Base-by-base conservation (phyloP, 2,888 invertebrate species). In the Leucophora obtusa region DNA sequence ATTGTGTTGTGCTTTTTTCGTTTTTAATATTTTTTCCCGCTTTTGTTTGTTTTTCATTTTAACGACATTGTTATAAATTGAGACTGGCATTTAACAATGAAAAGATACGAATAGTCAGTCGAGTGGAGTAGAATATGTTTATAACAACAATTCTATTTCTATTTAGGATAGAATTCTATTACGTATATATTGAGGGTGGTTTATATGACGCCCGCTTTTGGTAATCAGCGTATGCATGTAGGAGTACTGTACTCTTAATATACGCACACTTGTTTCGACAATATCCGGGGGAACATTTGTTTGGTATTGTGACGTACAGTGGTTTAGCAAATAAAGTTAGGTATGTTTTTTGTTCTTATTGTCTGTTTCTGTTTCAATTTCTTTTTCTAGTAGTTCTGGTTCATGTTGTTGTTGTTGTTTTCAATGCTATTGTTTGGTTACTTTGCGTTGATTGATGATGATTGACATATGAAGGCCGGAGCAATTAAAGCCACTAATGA, bases 401-500 rank as follows among this genome's bases (percentile, higher is more conserved):
- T 47, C 5, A 4, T 47, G 14, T 47, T 47, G 43, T 43, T 43
- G 1, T 43, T 43, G 14, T 43, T 43, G n/a, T 47, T 53, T 70
- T 59, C 18, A n/a, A 14, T 33, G 51, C 17, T 38, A 54, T 75
- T 28, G 65, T 70, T 33, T 56, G 65, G 50, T 60, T 75, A 21
- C 60, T 65, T 8, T 81, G 62, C 68, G 53, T 72, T 82, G 77
- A 77, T 82, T 77, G 81, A 81, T 81, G 81, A 81, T 81, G 81
- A 81, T 81, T 81, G 81, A 81, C 81, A 81, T 70, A 81, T 74
- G 81, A 81, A 81, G 81, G 81, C 77, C 81, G 81, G 70, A 77
- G 73, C 77, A 81, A 81, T 81, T 81, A 81, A 81, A 77, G 81
- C 81, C 81, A 77, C 81, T 81, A 81, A 81, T 81, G 81, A 81